Evolutionary conservation across 2,113 vertebrate species (phyloP), one percentile per base, ranked within the genome.

Genomic region (Trachemys scripta): DNA sequence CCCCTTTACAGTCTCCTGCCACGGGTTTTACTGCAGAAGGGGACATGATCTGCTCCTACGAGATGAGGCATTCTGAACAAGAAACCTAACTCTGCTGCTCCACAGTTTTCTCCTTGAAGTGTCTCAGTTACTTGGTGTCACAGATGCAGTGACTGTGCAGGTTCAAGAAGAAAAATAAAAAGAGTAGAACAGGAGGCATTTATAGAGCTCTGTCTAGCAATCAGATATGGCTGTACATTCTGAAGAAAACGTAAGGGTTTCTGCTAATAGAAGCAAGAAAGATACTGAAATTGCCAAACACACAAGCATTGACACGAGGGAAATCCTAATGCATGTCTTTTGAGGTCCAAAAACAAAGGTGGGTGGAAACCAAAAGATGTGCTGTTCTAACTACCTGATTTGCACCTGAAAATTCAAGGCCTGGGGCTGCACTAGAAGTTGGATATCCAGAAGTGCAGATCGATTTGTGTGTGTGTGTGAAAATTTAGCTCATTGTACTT

Each of bases 161-260:
- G 35, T 56, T 20, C 81, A 89, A 75, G 31, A 59, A 29, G 25
- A 35, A 80, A 19, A 0, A n/a, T 4, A 16, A 82, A 16, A 82
- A 25, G 88, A 72, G 11, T 50, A 50, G 50, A 50, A 85, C 80
- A 82, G 82, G 11, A 86, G 20, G 78, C 11, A 47, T 2, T 35
- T 8, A 6, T 0, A 0, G 90, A 11, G 19, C 8, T 13, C 19
- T n/a, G 62, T 7, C 4, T 22, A n/a, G 7, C 35, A 69, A 69
- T 19, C 65, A 69, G 35, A 69, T n/a, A n/a, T 9, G 35, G 65
- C 17, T 69, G 25, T 59, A n/a, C 31, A 19, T n/a, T 69, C 14
- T n/a, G 19, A 38, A 20, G 35, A 69, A 69, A 69, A n/a, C 22
- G 24, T 42, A 42, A 75, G 72, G 72, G 25, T 6, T 80, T 94